These are phyloP conservation scores for Euborellia annulipes DNA, from an alignment of 1,140 invertebrate species.

Conservation along the genomic window DNA sequence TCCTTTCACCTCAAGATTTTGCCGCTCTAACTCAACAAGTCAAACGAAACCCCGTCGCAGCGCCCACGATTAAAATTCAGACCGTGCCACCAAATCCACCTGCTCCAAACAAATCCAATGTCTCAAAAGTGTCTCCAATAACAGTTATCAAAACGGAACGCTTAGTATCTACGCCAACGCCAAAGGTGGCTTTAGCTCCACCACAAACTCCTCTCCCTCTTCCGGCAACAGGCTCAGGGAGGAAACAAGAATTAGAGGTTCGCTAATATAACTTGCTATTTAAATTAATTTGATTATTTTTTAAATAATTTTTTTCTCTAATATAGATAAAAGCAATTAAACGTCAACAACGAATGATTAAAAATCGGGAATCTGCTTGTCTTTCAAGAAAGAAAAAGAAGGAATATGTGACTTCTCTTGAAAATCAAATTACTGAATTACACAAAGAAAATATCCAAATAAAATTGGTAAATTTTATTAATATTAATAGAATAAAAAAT, in stretches of 20 bases:
- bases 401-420: conserved; percentile 68
- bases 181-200: too few species aligned
- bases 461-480: conserved; percentile 39
- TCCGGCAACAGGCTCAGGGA: too few species aligned
- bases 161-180: conserved; percentile 5
- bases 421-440: conserved; percentile 50
- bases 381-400: conserved; percentile 83
- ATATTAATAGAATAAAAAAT: neutral
- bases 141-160: conserved; percentile 25
- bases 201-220: too few species aligned
- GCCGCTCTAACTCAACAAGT: conserved; percentile 30
- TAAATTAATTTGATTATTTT: conserved; percentile 12
- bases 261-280: too few species aligned
- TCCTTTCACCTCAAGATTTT: conserved; percentile 32
- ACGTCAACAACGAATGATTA: conserved; percentile 78
- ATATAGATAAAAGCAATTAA: conserved; percentile 45
- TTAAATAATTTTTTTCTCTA: conserved; percentile 4
- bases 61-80: conserved; percentile 21
- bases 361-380: conserved; percentile 76
- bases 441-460: conserved; percentile 56
- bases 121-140: conserved; percentile 20
- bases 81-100: conserved; percentile 15
- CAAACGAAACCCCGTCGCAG: conserved; percentile 17
- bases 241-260: too few species aligned
- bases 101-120: conserved; percentile 13